phyloP scores from a whole-genome alignment of 2,113 vertebrate species.

The Carassius carassius region DNA sequence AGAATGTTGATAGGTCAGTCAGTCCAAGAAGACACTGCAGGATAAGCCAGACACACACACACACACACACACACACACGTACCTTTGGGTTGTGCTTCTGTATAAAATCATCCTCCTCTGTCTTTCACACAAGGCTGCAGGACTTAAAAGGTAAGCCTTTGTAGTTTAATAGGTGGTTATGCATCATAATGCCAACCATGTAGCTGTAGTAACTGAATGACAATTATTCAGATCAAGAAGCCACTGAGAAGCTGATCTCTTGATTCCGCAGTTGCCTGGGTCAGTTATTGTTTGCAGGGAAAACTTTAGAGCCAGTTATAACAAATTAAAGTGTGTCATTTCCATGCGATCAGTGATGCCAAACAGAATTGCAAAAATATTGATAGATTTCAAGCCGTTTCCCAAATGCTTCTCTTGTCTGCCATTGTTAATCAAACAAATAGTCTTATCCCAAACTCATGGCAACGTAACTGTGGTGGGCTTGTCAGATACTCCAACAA shows the following conservation, averaged over 20 bases:
- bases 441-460: background rate
- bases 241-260: background rate
- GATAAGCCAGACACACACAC: slow-evolving; percentile 61
- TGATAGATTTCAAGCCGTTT: background rate
- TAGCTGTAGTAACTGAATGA: background rate
- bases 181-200: background rate
- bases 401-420: background rate
- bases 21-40: slow-evolving; percentile 52
- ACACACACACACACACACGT: background rate
- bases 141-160: slow-evolving; percentile 53
- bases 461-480: background rate
- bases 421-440: background rate
- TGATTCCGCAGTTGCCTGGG: background rate
- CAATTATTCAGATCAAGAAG: background rate
- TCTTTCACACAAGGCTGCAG: background rate
- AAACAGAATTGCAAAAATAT: background rate
- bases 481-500: background rate
- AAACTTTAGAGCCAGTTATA: background rate
- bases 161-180: background rate
- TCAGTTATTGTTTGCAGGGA: background rate
- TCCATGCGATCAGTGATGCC: background rate
- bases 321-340: background rate
- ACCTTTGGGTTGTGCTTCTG: slow-evolving; percentile 29
- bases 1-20: slow-evolving; percentile 38
- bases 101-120: slow-evolving; percentile 9